A percentile compares a stretch with the other conserved stretches of the same genome.
These are phyloP conservation scores for Mamestra configurata DNA, from an alignment of 1,140 invertebrate species.

Conservation along the genomic window DNA sequence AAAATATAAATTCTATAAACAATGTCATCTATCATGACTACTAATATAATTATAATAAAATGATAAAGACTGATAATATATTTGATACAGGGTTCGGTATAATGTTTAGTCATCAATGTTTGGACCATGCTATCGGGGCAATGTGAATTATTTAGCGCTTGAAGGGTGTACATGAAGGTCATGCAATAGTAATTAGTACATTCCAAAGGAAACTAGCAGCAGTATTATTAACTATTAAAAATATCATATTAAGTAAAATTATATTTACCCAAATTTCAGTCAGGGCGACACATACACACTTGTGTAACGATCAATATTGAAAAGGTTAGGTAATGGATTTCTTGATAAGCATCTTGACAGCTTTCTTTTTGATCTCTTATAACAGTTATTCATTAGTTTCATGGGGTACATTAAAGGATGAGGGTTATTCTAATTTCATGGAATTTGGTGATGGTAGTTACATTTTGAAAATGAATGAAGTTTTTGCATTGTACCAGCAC, in stretches of 20 bases:
- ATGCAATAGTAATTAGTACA: slow-evolving; percentile 86
- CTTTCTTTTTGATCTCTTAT: slow-evolving; percentile 74
- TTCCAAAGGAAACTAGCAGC: slow-evolving; percentile 83
- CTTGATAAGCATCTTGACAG: slow-evolving; percentile 87
- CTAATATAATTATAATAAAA: slow-evolving; percentile 42
- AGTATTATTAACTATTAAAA: slow-evolving; percentile 76
- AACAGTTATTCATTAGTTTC: slow-evolving; percentile 51
- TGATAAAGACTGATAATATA: slow-evolving; percentile 39
- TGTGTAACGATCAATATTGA: slow-evolving; percentile 78
- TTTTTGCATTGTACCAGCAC: slow-evolving; percentile 11
- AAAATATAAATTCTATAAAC: slow-evolving; percentile 56
- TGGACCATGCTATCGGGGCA: slow-evolving; percentile 76
- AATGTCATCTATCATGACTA: slow-evolving; percentile 65
- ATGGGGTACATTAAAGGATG: slow-evolving; percentile 47
- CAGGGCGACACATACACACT: slow-evolving; percentile 85
- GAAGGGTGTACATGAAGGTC: slow-evolving; percentile 79
- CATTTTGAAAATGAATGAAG: slow-evolving; percentile 67
- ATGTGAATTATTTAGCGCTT: slow-evolving; percentile 67
- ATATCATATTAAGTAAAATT: slow-evolving; percentile 81
- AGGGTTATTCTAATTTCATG: slow-evolving; percentile 47
- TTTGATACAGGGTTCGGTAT: slow-evolving; percentile 9
- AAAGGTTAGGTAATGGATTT: slow-evolving; percentile 69
- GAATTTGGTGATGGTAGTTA: slow-evolving; percentile 54
- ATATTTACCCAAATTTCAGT: slow-evolving; percentile 86
- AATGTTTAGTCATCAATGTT: slow-evolving; percentile 47